These are phyloP conservation scores for Apostichopus parvimensis DNA, from an alignment of 35 echinoderm and acorn worm species.

Conservation along the genomic window DNA sequence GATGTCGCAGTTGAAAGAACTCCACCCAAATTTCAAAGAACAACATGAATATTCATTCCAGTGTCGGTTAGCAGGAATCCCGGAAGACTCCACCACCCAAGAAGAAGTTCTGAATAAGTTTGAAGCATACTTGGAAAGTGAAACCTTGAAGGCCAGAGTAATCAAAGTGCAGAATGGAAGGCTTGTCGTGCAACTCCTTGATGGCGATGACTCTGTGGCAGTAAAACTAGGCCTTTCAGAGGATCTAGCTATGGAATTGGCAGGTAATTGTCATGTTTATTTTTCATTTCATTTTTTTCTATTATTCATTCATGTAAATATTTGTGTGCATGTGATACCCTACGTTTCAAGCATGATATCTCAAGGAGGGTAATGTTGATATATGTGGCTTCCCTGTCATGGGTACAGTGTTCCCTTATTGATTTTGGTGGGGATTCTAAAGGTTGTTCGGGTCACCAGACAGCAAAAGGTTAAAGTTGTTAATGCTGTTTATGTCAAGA, in stretches of 20 bases:
- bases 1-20: conserved; percentile 46
- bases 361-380: no score
- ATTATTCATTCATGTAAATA: not conserved
- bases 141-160: conserved; percentile 68
- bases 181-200: conserved; percentile 46
- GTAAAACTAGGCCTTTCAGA: conserved; percentile 32
- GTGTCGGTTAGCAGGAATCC: conserved; percentile 72
- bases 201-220: conserved; percentile 25
- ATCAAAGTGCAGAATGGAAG: conserved; percentile 51
- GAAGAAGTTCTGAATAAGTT: conserved; percentile 52
- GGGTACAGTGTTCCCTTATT: no score
- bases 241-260: conserved; percentile 17
- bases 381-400: no score
- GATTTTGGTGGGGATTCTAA: no score
- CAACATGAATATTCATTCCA: conserved; percentile 67
- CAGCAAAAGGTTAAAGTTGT: no score
- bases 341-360: no score
- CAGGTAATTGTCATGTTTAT: not conserved
- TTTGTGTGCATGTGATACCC: no score
- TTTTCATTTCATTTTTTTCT: not conserved
- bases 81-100: not conserved
- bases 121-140: conserved; percentile 68
- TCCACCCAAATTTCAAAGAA: conserved; percentile 49
- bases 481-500: no score
- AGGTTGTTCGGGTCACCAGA: no score